Percentiles rank a stretch among this genome's conserved stretches.
phyloP scores from a whole-genome alignment of 1,140 invertebrate species.

The Psix sp. region DNA sequence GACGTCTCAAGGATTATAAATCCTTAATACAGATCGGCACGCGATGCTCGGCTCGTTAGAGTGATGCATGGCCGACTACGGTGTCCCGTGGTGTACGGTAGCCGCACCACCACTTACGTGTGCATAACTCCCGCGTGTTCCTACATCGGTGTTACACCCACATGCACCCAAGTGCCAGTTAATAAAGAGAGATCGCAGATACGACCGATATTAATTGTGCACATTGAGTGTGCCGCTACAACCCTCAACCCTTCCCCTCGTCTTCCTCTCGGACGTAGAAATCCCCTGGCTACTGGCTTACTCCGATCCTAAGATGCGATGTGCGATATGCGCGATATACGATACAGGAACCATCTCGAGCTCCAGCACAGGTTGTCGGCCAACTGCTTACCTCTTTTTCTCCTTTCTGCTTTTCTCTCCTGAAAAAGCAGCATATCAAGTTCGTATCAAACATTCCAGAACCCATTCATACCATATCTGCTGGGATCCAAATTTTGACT shows the following conservation, averaged over 20 bases:
- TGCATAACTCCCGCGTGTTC: conserved; percentile 62
- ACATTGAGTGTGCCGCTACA: conserved; percentile 69
- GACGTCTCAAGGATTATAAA: conserved; percentile 74
- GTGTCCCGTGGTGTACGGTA: conserved; percentile 76
- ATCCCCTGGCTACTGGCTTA: conserved; percentile 72
- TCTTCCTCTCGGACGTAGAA: conserved; percentile 19
- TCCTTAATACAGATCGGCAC: conserved; percentile 77
- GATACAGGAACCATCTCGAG: conserved; percentile 66
- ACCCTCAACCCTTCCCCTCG: conserved; percentile 22
- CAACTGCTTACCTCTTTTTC: conserved; percentile 36
- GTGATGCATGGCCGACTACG: conserved; percentile 74
- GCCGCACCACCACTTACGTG: conserved; percentile 66
- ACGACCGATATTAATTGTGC: conserved; percentile 76
- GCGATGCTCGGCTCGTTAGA: conserved; percentile 76
- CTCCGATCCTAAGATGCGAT: conserved; percentile 74
- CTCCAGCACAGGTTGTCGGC: conserved; percentile 52
- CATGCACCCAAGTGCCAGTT: conserved; percentile 64
- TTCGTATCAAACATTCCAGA: conserved; percentile 42
- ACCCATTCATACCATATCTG: conserved; percentile 8
- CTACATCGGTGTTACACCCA: conserved; percentile 66
- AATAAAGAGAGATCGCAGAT: conserved; percentile 78
- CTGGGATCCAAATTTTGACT: too few species aligned
- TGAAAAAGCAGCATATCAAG: conserved; percentile 30
- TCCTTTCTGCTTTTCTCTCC: conserved; percentile 25
- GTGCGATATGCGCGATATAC: conserved; percentile 71